phyloP scores from a whole-genome alignment of 2,797 vertebrate species.

The Rhabdophis nuchalis region DNA sequence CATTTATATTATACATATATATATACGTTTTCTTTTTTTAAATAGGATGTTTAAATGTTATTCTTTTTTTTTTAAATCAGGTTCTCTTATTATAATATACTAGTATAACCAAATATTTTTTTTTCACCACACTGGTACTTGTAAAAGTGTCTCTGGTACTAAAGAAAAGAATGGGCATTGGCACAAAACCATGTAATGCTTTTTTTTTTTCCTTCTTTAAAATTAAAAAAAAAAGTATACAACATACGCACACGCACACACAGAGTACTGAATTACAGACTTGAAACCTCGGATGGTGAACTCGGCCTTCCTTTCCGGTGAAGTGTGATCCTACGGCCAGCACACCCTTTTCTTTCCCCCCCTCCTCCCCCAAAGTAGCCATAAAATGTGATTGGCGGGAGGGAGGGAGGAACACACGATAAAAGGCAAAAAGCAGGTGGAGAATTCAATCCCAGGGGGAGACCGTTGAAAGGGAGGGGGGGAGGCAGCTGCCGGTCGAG shows the following conservation, averaged over 20 bases:
- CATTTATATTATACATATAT: slow-evolving; percentile 48
- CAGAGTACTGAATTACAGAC: background rate
- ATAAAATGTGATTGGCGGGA: background rate
- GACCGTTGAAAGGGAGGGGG: background rate
- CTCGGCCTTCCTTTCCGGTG: slow-evolving; percentile 54
- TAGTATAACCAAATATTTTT: slow-evolving; percentile 73
- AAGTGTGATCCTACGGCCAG: slow-evolving; percentile 52
- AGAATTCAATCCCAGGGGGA: slow-evolving; percentile 33
- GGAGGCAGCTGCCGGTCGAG: slow-evolving; percentile 44
- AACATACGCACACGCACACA: background rate
- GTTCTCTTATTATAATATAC: slow-evolving; percentile 80
- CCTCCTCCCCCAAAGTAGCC: background rate
- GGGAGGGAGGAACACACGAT: slow-evolving; percentile 41
- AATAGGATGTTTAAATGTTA: slow-evolving; percentile 74
- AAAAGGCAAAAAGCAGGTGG: slow-evolving; percentile 55
- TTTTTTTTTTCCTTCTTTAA: background rate
- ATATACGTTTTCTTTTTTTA: slow-evolving; percentile 51
- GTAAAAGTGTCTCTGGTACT: slow-evolving; percentile 79
- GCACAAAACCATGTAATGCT: slow-evolving; percentile 74
- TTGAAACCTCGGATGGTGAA: slow-evolving; percentile 48
- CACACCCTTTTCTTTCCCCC: background rate
- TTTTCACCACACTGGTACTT: slow-evolving; percentile 85
- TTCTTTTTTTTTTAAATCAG: slow-evolving; percentile 73
- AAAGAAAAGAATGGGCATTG: slow-evolving; percentile 79
- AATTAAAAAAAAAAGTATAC: slow-evolving; percentile 1